Conservation (phyloP, 2,797 vertebrate species). For the Momotus momota region DNA sequence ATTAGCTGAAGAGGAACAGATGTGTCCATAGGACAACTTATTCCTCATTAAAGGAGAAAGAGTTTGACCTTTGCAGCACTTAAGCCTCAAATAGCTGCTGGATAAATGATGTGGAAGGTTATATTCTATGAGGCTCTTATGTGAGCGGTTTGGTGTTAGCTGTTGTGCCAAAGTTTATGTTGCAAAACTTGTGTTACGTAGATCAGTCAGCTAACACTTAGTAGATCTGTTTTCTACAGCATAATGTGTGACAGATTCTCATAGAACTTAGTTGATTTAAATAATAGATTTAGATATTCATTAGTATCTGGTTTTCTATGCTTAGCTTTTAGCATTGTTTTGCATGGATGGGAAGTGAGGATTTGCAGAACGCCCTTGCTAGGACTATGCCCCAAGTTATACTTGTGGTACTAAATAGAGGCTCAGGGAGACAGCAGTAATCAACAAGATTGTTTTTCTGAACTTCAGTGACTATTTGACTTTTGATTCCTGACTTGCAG, state of each 20-base stretch:
- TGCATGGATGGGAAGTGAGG: neutral
- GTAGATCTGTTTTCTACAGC: neutral
- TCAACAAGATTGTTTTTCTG: neutral
- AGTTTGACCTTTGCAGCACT: neutral
- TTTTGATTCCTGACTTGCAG: neutral
- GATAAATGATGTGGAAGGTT: neutral
- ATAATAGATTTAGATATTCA: neutral
- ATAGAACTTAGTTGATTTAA: neutral
- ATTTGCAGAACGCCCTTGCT: neutral
- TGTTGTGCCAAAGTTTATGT: neutral
- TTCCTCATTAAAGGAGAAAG: neutral
- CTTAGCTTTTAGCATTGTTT: neutral
- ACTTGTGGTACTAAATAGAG: fast-evolving
- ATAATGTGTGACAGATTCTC: neutral
- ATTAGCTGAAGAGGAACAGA: neutral
- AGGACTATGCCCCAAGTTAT: neutral
- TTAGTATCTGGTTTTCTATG: neutral
- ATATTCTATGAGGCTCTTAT: neutral
- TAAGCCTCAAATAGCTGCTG: neutral
- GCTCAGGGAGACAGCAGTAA: neutral
- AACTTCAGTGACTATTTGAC: neutral
- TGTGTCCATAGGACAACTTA: neutral
- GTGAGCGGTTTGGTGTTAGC: neutral
- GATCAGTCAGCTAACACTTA: neutral
- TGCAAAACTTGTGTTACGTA: neutral